Conservation (phyloP, 2,113 vertebrate species). For the Ictalurus punctatus region DNA sequence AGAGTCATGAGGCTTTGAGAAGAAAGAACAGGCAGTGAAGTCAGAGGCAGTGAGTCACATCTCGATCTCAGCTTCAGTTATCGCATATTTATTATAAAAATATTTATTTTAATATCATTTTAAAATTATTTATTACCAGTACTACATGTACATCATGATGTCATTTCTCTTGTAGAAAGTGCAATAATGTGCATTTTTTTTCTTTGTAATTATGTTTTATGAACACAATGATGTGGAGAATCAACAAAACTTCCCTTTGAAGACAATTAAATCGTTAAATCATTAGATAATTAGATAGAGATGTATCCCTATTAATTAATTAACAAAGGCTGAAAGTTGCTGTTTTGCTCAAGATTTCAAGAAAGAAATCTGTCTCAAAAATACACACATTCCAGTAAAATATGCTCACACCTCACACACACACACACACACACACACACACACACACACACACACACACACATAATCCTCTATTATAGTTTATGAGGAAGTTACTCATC, state of each 20-base stretch:
- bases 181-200: background rate
- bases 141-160: background rate
- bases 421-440: slow-evolving; percentile 2
- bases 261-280: background rate
- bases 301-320: background rate
- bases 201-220: background rate
- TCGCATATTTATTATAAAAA: background rate
- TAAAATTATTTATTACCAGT: background rate
- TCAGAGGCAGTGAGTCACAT: slow-evolving; percentile 2
- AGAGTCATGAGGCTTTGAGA: background rate
- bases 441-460: slow-evolving; percentile 7
- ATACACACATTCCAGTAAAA: background rate
- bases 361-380: background rate
- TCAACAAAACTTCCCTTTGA: background rate
- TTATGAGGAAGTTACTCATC: slow-evolving; percentile 37
- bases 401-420: background rate
- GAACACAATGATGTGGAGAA: background rate
- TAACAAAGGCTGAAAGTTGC: background rate
- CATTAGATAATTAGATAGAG: background rate
- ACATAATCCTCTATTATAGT: slow-evolving; percentile 26
- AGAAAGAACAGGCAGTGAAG: background rate
- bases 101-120: background rate
- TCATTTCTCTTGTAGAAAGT: background rate
- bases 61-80: background rate
- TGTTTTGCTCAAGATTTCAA: background rate